Conservation (phyloP, 2,113 vertebrate genomes). For the Enhydra lutris region DNA sequence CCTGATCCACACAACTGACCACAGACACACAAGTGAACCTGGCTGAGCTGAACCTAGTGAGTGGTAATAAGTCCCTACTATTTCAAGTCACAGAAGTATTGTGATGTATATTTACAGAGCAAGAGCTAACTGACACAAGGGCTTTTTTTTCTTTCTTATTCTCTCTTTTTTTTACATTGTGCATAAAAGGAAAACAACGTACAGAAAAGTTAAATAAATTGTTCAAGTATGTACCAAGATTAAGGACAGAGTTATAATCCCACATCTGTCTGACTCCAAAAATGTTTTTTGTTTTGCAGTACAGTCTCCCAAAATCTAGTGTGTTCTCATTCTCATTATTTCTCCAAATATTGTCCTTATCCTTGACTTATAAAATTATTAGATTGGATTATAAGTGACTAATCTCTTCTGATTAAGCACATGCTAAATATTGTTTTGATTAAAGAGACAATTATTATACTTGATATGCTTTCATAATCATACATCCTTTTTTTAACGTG, state of each 20-base stretch:
- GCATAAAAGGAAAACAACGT: neutral
- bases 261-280: neutral
- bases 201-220: neutral
- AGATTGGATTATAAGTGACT: neutral
- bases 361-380: neutral
- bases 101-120: neutral
- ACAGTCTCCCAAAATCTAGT: neutral
- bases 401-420: constrained; percentile 18
- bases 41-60: neutral
- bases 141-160: neutral
- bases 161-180: neutral
- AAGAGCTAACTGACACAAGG: neutral
- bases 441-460: neutral
- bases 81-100: neutral
- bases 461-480: neutral
- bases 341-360: neutral
- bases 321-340: neutral
- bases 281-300: neutral
- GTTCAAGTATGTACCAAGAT: neutral
- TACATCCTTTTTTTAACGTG: neutral
- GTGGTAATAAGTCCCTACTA: neutral
- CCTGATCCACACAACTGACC: neutral
- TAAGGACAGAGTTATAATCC: neutral
- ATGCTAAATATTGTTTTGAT: neutral
- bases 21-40: neutral